Evolutionary conservation across 2,113 vertebrate genomes (phyloP), one percentile per base, ranked within the genome.

Genomic region (Thunnus maccoyii): DNA sequence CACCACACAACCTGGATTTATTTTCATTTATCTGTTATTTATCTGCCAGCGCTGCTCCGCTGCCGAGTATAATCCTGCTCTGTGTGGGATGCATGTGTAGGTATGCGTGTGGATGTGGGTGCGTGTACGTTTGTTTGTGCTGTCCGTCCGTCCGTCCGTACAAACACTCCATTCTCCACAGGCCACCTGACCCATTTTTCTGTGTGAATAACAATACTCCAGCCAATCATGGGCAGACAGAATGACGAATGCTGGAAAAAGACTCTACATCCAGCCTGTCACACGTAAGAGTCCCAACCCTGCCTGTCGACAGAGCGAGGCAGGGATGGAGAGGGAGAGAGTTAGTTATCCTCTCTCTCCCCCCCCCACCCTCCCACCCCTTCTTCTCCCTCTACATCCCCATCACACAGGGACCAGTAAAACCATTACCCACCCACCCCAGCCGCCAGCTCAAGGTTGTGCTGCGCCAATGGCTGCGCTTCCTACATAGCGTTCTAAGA

Each of bases 111-210:
- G 64, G 36, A 30, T 16, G 20, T 20, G 25, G 4, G 27, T 11
- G 62, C 41, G 60, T 36, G 44, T 63, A 79, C 76, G 65, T 22
- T 22, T 83, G 55, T 87, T 51, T 82, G 85, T 50, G 52, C 67
- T 27, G 61, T 82, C 78, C 50, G 57, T 84, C 88, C 62, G 7
- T 73, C 46, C 64, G 47, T 89, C 77, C 84, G 67, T 79, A 80
- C 85, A 90, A 91, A 86, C 87, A 89, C 84, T 83, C 46, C 80
- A 61, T 88, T 92, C 87, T 93, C 92, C 82, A 81, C 86, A 89
- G 90, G 91, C 90, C 89, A 84, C 87, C 90, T 94, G 93, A 94
- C 93, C 93, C 93, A 94, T 92, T 95, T 94, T 93, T 93, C 89
- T 76, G 71, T 84, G 82, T 86, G 90, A 93, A 93, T 92, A 92